Percentiles rank a stretch among this genome's conserved stretches.
phyloP scores from a whole-genome alignment of 1,140 invertebrate genomes.

The Palaemon carinicauda region DNA sequence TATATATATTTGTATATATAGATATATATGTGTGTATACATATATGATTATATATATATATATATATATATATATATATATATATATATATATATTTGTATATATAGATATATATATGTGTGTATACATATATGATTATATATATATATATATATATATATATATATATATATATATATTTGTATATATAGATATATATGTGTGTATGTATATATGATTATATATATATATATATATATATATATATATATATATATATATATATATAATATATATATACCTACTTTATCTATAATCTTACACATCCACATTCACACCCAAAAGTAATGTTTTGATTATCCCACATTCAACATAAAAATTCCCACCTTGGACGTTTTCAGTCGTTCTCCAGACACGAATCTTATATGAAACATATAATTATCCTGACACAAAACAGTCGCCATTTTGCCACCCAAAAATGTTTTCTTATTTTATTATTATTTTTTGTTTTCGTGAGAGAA shows the following conservation, averaged over 20 bases:
- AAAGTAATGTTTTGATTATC: not conserved
- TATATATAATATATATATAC: not conserved
- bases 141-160: constrained; percentile 9
- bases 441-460: no score
- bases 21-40: no score
- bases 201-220: not conserved
- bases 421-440: no score
- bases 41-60: not conserved
- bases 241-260: not conserved
- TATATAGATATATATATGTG: not conserved
- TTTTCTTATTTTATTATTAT: no score
- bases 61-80: not conserved
- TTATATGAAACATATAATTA: no score
- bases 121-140: not conserved
- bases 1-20: no score
- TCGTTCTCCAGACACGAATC: no score
- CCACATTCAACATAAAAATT: no score
- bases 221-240: not conserved
- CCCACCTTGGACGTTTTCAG: no score
- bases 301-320: not conserved
- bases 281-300: not conserved
- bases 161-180: not conserved
- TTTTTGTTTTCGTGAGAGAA: no score
- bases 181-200: not conserved
- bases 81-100: not conserved